Evolutionary conservation across 2,797 vertebrate species (phyloP).

Genomic region (Channallabes apus): DNA sequence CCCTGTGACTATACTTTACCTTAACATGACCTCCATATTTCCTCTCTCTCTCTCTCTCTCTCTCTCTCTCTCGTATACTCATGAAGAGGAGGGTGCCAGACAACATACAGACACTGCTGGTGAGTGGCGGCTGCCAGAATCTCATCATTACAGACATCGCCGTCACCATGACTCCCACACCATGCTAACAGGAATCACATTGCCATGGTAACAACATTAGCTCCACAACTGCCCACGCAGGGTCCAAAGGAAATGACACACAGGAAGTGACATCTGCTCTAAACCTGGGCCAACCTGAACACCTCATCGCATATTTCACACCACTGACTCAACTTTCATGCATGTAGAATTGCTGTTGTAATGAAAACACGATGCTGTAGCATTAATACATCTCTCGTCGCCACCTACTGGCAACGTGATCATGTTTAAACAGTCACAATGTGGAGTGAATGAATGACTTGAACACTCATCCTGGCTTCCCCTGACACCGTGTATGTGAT

Average conservation of each 20-base stretch:
- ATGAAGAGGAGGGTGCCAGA: conserved; percentile 45
- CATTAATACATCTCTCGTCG: conserved; percentile 15
- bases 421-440: not conserved
- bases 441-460: not conserved
- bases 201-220: conserved; percentile 60
- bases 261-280: conserved; percentile 43
- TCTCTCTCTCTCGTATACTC: conserved; percentile 7
- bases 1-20: conserved; percentile 1
- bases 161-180: conserved; percentile 52
- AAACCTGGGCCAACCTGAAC: not conserved
- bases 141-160: conserved; percentile 44
- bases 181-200: conserved; percentile 61
- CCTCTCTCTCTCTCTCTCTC: conserved; percentile 28
- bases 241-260: conserved; percentile 55
- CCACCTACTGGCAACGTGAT: conserved; percentile 30
- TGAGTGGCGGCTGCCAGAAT: conserved; percentile 13
- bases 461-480: conserved; percentile 29
- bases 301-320: conserved; percentile 8
- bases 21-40: conserved; percentile 8
- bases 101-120: conserved; percentile 22
- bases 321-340: not conserved
- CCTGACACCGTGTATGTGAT: conserved; percentile 23
- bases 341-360: not conserved
- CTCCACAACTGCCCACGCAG: conserved; percentile 39
- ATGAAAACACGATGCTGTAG: not conserved